A percentile compares a stretch with the other conserved stretches of the same genome.
These are phyloP conservation scores for Drosophila ananassae DNA, from an alignment of 1,140 invertebrate genomes.

Conservation along the genomic window DNA sequence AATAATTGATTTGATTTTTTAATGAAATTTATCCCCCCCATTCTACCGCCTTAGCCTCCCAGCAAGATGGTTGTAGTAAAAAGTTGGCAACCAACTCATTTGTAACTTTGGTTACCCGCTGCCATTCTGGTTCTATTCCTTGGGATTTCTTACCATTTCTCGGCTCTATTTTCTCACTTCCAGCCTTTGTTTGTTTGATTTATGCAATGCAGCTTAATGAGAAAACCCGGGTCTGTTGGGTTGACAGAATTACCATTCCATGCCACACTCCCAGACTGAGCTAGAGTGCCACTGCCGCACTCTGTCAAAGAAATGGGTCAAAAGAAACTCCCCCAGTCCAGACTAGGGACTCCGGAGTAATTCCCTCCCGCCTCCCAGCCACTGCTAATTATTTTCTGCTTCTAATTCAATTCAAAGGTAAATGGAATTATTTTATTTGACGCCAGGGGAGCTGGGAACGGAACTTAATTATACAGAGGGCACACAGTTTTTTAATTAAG, in stretches of 20 bases:
- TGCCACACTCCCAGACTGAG: too few species aligned
- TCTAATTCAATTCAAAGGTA: background rate
- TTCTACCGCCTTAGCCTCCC: too few species aligned
- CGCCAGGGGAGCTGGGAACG: background rate
- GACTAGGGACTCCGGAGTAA: background rate
- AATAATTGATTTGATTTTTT: constrained; percentile 71
- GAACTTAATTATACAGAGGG: background rate
- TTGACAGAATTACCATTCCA: constrained; percentile 23
- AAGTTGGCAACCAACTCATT: constrained; percentile 18
- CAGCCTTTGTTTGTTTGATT: constrained; percentile 67
- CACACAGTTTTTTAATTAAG: background rate
- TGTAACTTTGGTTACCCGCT: constrained; percentile 16
- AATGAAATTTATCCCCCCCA: constrained; percentile 54
- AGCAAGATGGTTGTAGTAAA: background rate
- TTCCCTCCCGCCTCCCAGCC: background rate
- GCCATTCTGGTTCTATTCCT: background rate
- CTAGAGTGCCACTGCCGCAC: background rate
- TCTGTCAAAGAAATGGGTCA: background rate
- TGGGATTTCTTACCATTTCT: constrained; percentile 6
- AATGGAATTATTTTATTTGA: background rate
- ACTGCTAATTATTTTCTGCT: constrained; percentile 1
- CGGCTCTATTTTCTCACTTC: constrained; percentile 33
- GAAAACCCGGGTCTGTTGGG: constrained; percentile 53
- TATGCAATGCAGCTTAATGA: constrained; percentile 71
- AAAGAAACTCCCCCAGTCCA: background rate